phyloP scores from a whole-genome alignment of 2,797 vertebrate genomes.

The Sternarchorhynchus goeldii region DNA sequence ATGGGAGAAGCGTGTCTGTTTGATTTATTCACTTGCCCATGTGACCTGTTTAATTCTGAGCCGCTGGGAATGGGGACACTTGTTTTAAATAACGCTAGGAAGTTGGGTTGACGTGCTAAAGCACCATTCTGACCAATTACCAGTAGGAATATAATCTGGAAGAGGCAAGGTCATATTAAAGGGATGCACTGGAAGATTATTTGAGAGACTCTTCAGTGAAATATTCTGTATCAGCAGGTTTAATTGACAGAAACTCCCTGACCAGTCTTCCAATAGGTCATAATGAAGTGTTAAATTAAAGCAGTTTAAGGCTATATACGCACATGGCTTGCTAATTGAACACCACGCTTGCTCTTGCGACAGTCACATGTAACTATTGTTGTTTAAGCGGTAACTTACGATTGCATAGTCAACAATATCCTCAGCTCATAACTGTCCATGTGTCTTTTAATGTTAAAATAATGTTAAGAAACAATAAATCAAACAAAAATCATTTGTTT shows the following conservation, averaged over 20 bases:
- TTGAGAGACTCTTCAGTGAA: not conserved
- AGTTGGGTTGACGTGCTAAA: not conserved
- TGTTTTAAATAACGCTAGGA: not conserved
- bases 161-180: not conserved
- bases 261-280: constrained; percentile 56
- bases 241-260: constrained; percentile 38
- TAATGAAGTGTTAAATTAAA: constrained; percentile 67
- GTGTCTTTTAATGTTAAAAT: too few relatives aligned
- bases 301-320: constrained; percentile 50
- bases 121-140: not conserved
- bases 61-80: not conserved
- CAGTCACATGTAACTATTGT: not conserved
- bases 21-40: constrained; percentile 10
- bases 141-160: not conserved
- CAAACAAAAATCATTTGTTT: too few relatives aligned
- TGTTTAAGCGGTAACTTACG: constrained; percentile 40
- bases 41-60: not conserved
- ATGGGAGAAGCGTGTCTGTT: not conserved
- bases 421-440: not conserved
- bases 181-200: not conserved
- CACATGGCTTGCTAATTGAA: constrained; percentile 54
- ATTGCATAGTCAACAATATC: not conserved
- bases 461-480: too few relatives aligned
- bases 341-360: constrained; percentile 30
- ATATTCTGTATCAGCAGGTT: not conserved